These are phyloP conservation scores for Agelastica alni DNA, from an alignment of 2,888 invertebrate genomes.

Conservation along the genomic window DNA sequence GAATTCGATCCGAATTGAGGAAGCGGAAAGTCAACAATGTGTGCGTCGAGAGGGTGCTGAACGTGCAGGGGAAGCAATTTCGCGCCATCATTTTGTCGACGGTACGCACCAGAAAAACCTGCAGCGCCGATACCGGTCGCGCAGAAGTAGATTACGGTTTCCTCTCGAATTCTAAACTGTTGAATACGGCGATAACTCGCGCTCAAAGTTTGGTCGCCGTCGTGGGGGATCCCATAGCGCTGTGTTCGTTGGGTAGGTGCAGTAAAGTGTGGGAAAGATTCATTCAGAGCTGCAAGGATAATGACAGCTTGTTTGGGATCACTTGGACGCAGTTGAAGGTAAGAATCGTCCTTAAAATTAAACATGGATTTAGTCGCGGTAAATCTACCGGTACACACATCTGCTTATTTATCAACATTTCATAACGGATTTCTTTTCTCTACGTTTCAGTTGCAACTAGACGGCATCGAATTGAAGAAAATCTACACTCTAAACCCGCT, in stretches of 20 bases:
- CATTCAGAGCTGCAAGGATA: constrained; percentile 71
- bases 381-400: too few species aligned
- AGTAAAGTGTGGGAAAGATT: constrained; percentile 81
- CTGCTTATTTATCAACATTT: too few species aligned
- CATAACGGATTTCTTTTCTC: background rate
- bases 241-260: constrained; percentile 80
- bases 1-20: constrained; percentile 75
- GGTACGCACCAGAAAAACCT: constrained; percentile 75
- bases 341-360: background rate
- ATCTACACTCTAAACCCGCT: constrained; percentile 80
- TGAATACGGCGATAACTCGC: constrained; percentile 82
- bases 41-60: constrained; percentile 80
- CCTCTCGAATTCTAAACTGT: constrained; percentile 76
- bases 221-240: constrained; percentile 81
- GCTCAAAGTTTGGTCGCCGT: constrained; percentile 83
- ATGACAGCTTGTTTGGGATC: constrained; percentile 72
- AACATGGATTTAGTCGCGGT: too few species aligned
- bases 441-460: constrained; percentile 62
- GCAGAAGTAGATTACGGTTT: constrained; percentile 78
- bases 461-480: constrained; percentile 75
- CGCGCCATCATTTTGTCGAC: constrained; percentile 81
- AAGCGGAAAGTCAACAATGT: constrained; percentile 74
- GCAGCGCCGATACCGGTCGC: constrained; percentile 58
- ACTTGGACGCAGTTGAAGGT: constrained; percentile 68
- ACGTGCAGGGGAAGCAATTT: constrained; percentile 88